A percentile compares a stretch with the other conserved stretches of the same genome.
Evolutionary conservation across 2,113 vertebrate genomes (phyloP).

Genomic region (Cephalopterus ornatus): DNA sequence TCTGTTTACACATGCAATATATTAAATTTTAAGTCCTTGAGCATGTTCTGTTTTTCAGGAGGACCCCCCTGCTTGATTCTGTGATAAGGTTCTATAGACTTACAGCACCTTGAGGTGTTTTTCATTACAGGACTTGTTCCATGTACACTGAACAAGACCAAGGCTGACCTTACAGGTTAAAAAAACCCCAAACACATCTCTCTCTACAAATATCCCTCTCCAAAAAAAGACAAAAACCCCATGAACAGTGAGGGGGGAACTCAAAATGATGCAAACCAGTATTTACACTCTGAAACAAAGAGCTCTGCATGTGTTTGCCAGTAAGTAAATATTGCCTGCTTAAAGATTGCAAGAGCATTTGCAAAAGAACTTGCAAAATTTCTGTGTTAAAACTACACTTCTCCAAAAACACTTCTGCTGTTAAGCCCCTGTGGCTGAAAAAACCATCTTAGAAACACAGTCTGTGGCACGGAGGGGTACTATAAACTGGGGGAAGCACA

Average conservation of each 20-base stretch:
- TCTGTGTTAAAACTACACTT: background rate
- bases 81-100: background rate
- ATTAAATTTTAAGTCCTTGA: background rate
- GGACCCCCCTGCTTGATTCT: background rate
- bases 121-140: background rate
- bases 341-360: background rate
- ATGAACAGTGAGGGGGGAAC: rapidly evolving
- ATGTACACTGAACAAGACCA: background rate
- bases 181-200: background rate
- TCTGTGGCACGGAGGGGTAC: background rate
- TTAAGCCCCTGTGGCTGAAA: background rate
- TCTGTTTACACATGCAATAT: background rate
- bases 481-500: background rate
- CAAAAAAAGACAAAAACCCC: background rate
- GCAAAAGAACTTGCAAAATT: background rate
- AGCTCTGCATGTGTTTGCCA: background rate
- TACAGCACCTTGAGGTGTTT: background rate
- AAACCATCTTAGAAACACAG: background rate
- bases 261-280: background rate
- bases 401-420: background rate
- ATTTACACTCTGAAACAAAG: background rate
- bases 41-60: background rate
- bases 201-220: background rate
- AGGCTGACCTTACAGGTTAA: background rate
- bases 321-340: background rate